Conservation (phyloP, 2,888 invertebrate genomes). For the Xylophagus ater region DNA sequence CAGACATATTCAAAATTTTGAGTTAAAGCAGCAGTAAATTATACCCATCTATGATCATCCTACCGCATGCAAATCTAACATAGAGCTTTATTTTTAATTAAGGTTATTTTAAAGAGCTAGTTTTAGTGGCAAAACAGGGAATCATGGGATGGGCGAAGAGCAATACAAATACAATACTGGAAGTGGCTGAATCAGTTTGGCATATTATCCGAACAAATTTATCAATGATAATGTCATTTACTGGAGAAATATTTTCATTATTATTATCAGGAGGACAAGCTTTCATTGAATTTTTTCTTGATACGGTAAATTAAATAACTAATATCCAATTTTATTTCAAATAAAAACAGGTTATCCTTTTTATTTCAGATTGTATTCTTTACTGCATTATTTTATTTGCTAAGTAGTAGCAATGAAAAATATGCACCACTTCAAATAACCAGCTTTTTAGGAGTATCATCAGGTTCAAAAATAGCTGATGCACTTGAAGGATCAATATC, state of each 20-base stretch:
- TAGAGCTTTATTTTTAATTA: conserved; percentile 32
- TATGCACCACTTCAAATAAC: conserved; percentile 91
- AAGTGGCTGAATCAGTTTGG: conserved; percentile 80
- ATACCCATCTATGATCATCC: conserved; percentile 7
- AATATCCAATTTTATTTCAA: neutral
- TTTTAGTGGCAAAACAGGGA: conserved; percentile 44
- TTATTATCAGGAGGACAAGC: conserved; percentile 84
- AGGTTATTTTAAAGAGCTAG: conserved; percentile 41
- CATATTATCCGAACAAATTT: conserved; percentile 86
- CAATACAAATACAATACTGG: conserved; percentile 79
- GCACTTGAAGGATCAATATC: conserved; percentile 81
- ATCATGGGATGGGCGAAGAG: conserved; percentile 75
- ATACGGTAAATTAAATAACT: conserved; percentile 48
- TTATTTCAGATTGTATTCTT: conserved; percentile 80
- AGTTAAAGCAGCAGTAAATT: no score
- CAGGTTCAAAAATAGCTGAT: conserved; percentile 65
- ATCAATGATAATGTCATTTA: conserved; percentile 68
- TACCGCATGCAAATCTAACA: conserved; percentile 11
- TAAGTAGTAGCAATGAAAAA: conserved; percentile 71
- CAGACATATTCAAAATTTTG: no score
- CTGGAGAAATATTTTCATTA: conserved; percentile 79
- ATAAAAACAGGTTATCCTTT: neutral
- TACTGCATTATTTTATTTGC: conserved; percentile 89
- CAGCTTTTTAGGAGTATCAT: conserved; percentile 67
- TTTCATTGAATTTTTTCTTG: conserved; percentile 74